Conservation (phyloP, 2,797 vertebrate genomes). For the Melanotaenia pygmaea region DNA sequence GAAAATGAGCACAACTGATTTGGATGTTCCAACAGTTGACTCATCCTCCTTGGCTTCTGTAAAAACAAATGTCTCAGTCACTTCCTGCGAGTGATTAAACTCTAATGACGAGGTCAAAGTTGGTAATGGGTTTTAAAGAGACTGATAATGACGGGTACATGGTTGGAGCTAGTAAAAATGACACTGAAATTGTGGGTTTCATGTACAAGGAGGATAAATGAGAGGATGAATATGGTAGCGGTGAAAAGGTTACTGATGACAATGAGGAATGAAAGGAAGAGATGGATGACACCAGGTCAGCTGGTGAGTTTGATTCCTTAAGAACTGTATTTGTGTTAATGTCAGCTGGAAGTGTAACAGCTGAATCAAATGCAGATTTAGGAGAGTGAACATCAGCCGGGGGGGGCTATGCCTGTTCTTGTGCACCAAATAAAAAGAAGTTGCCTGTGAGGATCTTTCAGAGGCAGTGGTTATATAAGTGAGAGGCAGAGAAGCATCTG, state of each 20-base stretch:
- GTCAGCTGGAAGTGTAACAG: slow-evolving; percentile 30
- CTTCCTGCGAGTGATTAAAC: slow-evolving; percentile 37
- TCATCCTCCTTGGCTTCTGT: slow-evolving; percentile 85
- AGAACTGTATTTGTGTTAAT: slow-evolving; percentile 12
- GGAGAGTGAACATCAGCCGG: slow-evolving; percentile 24
- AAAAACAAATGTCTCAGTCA: slow-evolving; percentile 84
- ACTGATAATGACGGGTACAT: slow-evolving; percentile 22
- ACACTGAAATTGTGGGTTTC: slow-evolving; percentile 4
- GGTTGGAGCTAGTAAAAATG: slow-evolving; percentile 8
- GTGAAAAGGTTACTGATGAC: slow-evolving; percentile 1
- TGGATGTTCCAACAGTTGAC: slow-evolving; percentile 81
- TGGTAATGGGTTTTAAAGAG: slow-evolving; percentile 43
- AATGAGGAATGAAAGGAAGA: slow-evolving; percentile 18
- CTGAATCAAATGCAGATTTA: slow-evolving; percentile 30
- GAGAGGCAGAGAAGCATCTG: slow-evolving; percentile 20
- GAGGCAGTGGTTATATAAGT: slow-evolving; percentile 42
- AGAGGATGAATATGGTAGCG: slow-evolving; percentile 13
- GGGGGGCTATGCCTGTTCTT: slow-evolving; percentile 6
- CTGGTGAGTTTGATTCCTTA: slow-evolving; percentile 7
- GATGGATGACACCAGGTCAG: slow-evolving; percentile 9
- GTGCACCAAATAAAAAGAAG: slow-evolving; percentile 10
- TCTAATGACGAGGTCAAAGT: slow-evolving; percentile 29
- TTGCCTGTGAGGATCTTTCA: slow-evolving; percentile 34
- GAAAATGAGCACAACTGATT: slow-evolving; percentile 72
- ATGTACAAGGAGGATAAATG: slow-evolving; percentile 17